phyloP scores from a whole-genome alignment of 2,888 invertebrate species.

The Protodeltote pygarga region DNA sequence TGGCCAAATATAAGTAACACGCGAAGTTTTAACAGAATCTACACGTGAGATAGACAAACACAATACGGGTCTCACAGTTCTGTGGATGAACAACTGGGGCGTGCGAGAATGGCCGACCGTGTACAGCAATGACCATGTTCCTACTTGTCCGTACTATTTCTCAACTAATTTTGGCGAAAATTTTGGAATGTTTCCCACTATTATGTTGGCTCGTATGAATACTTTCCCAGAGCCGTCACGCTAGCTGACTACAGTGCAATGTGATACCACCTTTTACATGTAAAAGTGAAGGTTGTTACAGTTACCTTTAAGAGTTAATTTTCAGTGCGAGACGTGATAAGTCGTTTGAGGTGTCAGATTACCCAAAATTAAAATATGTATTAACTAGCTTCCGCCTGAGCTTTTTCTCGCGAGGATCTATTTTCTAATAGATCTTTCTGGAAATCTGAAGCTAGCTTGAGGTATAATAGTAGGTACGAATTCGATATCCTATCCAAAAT shows the following conservation, averaged over 20 bases:
- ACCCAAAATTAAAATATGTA: too few species aligned
- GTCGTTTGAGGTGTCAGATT: neutral
- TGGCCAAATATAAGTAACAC: neutral
- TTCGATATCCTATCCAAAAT: too few species aligned
- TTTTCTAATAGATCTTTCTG: too few species aligned
- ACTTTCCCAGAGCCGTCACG: constrained; percentile 30
- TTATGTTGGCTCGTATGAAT: constrained; percentile 20
- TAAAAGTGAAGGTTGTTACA: constrained; percentile 17
- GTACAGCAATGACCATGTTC: constrained; percentile 5
- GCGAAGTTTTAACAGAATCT: neutral
- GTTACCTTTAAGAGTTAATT: constrained; percentile 12
- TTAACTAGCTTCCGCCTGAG: too few species aligned
- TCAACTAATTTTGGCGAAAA: constrained; percentile 34
- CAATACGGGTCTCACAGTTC: constrained; percentile 2
- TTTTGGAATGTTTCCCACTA: constrained; percentile 30
- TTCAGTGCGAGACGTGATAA: constrained; percentile 21
- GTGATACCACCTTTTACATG: too few species aligned
- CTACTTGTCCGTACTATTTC: constrained; percentile 19
- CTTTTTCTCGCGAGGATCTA: too few species aligned
- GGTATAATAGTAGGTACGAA: too few species aligned
- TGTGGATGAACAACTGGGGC: constrained; percentile 11
- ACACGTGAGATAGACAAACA: neutral
- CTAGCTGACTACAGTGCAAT: constrained; percentile 5
- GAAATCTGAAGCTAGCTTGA: too few species aligned
- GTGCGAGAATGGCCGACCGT: constrained; percentile 24